Conservation (phyloP, 2,888 invertebrate species). For the Hydropsyche betteni region DNA sequence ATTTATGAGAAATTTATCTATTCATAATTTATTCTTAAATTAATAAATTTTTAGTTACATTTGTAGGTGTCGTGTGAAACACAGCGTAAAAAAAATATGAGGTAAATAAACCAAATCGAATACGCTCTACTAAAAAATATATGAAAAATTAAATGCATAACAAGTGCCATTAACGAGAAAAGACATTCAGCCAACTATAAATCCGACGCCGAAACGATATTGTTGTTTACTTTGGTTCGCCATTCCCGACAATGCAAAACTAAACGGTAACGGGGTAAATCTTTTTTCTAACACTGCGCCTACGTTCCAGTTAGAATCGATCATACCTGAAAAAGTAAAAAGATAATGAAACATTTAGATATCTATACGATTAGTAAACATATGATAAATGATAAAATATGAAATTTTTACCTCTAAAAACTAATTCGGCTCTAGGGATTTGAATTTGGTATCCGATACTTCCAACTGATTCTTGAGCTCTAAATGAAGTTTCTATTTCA, state of each 20-base stretch:
- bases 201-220: slow-evolving; percentile 92
- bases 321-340: slow-evolving; percentile 73
- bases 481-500: slow-evolving; percentile 91
- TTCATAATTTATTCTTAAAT: no score
- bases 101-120: not conserved
- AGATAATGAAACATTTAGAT: slow-evolving; percentile 38
- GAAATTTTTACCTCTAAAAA: slow-evolving; percentile 81
- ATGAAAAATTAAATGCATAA: slow-evolving; percentile 36
- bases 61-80: no score
- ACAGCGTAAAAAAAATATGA: no score
- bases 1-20: no score
- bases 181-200: slow-evolving; percentile 81
- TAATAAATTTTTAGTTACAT: no score
- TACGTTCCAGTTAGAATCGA: slow-evolving; percentile 93
- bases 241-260: slow-evolving; percentile 90
- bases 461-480: slow-evolving; percentile 90
- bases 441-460: slow-evolving; percentile 95
- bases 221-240: slow-evolving; percentile 93
- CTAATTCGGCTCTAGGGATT: slow-evolving; percentile 92
- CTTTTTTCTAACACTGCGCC: slow-evolving; percentile 95
- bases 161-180: not conserved
- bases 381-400: not conserved
- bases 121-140: slow-evolving; percentile 9
- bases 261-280: slow-evolving; percentile 91
- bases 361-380: slow-evolving; percentile 26